Conservation (phyloP, 2,113 vertebrate genomes). For the Lagopus muta region DNA sequence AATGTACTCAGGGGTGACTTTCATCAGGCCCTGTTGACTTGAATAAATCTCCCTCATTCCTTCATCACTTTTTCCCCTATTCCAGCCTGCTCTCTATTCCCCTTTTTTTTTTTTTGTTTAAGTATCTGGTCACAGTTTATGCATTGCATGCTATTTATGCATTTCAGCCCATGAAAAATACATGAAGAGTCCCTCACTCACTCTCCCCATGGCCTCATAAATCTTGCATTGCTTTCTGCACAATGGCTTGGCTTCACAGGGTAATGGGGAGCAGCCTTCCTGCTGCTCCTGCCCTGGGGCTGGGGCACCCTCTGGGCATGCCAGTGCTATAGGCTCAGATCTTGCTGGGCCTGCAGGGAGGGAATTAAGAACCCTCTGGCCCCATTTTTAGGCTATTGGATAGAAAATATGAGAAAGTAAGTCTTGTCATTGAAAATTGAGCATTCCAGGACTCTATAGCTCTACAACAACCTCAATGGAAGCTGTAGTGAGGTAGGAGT, state of each 20-base stretch:
- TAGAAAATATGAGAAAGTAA: not conserved
- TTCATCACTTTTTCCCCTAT: not conserved
- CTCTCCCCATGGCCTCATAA: constrained; percentile 44
- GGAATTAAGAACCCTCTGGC: not conserved
- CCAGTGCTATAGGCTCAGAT: not conserved
- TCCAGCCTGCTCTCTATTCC: not conserved
- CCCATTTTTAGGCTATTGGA: not conserved
- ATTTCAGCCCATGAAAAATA: constrained; percentile 61
- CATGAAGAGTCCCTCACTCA: constrained; percentile 22
- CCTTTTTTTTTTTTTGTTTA: not conserved
- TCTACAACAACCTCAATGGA: too few relatives aligned
- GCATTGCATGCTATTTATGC: constrained; percentile 29
- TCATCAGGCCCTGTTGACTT: not conserved
- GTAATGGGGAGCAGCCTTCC: constrained; percentile 21
- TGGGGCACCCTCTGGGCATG: not conserved
- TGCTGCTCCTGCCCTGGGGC: not conserved
- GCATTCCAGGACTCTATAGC: not conserved
- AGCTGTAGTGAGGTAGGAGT: too few relatives aligned
- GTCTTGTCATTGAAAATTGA: not conserved
- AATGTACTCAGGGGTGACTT: constrained; percentile 26
- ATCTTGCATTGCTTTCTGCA: constrained; percentile 55
- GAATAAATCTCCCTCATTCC: constrained; percentile 25
- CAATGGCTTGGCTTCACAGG: not conserved
- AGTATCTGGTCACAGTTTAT: constrained; percentile 30
- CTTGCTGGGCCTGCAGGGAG: not conserved